Evolutionary conservation across 2,113 vertebrate genomes (phyloP).

Genomic region (Malaclemys terrapin): DNA sequence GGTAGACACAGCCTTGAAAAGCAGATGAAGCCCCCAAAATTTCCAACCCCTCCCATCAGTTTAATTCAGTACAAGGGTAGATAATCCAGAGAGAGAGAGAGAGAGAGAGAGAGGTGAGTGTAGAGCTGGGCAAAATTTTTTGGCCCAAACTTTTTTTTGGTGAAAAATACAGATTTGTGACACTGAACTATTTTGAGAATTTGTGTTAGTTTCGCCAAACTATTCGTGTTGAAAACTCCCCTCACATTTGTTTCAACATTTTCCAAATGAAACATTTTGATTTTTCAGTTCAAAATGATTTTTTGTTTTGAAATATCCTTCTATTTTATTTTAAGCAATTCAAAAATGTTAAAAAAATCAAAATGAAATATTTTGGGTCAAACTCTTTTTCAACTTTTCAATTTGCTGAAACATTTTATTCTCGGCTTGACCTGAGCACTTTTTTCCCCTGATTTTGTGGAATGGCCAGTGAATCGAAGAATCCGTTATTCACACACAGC

Average conservation of each 20-base stretch:
- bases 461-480: background rate
- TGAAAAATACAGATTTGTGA: too few relatives aligned
- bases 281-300: too few relatives aligned
- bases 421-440: background rate
- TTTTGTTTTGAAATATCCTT: too few relatives aligned
- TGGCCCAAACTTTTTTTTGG: too few relatives aligned
- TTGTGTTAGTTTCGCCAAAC: too few relatives aligned
- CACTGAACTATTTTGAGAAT: too few relatives aligned
- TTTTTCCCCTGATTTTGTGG: background rate
- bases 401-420: background rate
- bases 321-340: background rate
- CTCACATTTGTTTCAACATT: too few relatives aligned
- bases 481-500: background rate
- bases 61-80: background rate
- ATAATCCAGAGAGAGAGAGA: too few relatives aligned
- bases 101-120: too few relatives aligned
- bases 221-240: too few relatives aligned
- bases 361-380: background rate
- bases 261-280: too few relatives aligned
- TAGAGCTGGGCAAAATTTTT: too few relatives aligned
- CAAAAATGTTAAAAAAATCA: background rate
- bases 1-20: background rate
- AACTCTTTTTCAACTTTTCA: background rate
- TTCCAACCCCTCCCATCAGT: background rate
- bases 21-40: background rate